Percentiles rank a stretch among this genome's conserved stretches.
Conservation (phyloP, 1,140 invertebrate genomes). For the Chrysoperla carnea region DNA sequence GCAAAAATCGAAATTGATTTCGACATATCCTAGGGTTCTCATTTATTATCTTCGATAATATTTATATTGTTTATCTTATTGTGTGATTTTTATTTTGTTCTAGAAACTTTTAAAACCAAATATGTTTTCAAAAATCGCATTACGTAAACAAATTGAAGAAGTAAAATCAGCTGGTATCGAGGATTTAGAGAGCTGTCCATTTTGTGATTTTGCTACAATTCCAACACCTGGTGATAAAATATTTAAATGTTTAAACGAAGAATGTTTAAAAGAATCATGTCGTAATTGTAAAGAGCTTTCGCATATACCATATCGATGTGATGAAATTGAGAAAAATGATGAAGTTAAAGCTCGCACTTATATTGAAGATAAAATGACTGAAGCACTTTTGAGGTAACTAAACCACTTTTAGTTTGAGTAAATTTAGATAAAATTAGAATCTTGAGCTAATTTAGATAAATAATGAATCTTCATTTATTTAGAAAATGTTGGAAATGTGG, state of each 20-base stretch:
- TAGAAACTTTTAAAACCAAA: slow-evolving; percentile 25
- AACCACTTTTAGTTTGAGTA: neutral
- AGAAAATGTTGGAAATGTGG: slow-evolving; percentile 40
- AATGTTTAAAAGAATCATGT: slow-evolving; percentile 46
- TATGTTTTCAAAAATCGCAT: slow-evolving; percentile 32
- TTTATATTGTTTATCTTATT: too few species aligned
- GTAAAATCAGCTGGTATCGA: slow-evolving; percentile 36
- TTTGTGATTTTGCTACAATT: slow-evolving; percentile 43
- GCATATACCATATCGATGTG: slow-evolving; percentile 40
- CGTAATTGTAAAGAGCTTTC: slow-evolving; percentile 39
- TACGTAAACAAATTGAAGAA: slow-evolving; percentile 35
- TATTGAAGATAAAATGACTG: slow-evolving; percentile 46
- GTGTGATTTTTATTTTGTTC: too few species aligned
- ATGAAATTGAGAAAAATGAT: slow-evolving; percentile 37
- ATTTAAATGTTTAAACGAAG: slow-evolving; percentile 41
- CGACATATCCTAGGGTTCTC: too few species aligned
- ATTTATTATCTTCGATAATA: too few species aligned
- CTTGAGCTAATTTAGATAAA: too few species aligned
- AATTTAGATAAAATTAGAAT: neutral
- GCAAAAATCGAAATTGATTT: too few species aligned
- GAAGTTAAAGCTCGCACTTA: slow-evolving; percentile 31
- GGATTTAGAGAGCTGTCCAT: slow-evolving; percentile 41
- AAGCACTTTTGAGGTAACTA: slow-evolving; percentile 33
- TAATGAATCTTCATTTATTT: slow-evolving; percentile 9
- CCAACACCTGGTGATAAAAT: slow-evolving; percentile 35